Evolutionary conservation across 2,888 invertebrate species (phyloP).

Genomic region (Sphecodes monilicornis): DNA sequence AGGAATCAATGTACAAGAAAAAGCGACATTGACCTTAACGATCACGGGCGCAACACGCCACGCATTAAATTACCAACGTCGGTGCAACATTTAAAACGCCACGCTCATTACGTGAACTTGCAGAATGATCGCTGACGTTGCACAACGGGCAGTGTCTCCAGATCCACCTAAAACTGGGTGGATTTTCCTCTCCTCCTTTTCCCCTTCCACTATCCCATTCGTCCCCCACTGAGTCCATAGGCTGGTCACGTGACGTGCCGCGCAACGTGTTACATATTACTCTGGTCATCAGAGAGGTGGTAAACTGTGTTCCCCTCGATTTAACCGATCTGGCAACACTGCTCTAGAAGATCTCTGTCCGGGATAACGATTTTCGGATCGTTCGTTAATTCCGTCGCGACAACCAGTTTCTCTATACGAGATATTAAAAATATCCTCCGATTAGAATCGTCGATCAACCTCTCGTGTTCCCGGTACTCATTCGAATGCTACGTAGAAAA

Average conservation of each 20-base stretch:
- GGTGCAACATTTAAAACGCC: conserved; percentile 6
- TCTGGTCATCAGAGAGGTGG: no score
- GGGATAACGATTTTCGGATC: background rate
- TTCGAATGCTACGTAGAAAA: conserved; percentile 1
- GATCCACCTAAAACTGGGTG: no score
- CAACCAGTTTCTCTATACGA: background rate
- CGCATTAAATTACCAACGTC: conserved; percentile 11
- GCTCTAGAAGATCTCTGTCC: background rate
- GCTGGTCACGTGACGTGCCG: no score
- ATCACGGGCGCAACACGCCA: conserved; percentile 11
- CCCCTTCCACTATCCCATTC: no score
- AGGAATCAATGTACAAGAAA: background rate
- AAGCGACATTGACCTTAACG: conserved; percentile 22
- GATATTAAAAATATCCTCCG: background rate
- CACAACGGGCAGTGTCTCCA: no score
- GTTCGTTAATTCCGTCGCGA: background rate
- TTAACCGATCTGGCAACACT: no score
- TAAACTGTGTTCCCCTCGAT: no score
- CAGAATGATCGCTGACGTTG: conserved; percentile 14
- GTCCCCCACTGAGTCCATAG: no score
- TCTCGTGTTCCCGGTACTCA: background rate
- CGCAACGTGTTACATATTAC: no score
- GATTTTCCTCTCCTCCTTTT: no score
- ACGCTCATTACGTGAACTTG: conserved; percentile 34
- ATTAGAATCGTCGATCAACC: background rate